A percentile compares a stretch with the other conserved stretches of the same genome.
phyloP scores from a whole-genome alignment of 1,140 invertebrate species.

The Telenomus remus region DNA sequence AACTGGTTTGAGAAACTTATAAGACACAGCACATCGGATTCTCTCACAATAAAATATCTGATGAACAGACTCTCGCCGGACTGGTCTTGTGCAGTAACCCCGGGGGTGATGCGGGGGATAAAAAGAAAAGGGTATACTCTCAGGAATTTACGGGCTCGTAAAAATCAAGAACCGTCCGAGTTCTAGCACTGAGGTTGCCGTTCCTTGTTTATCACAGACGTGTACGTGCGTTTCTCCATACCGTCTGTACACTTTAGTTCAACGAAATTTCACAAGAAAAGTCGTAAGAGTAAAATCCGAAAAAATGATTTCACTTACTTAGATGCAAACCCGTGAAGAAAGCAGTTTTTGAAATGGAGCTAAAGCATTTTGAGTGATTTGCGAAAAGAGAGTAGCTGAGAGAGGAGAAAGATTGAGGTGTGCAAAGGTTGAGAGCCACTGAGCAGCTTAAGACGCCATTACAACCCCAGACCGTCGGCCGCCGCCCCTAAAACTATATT shows the following conservation, averaged over 20 bases:
- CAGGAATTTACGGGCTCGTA: constrained; percentile 75
- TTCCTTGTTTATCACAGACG: constrained; percentile 52
- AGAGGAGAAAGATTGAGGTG: neutral
- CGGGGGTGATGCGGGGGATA: constrained; percentile 8
- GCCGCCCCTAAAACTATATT: constrained; percentile 76
- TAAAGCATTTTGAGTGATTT: too few relatives aligned
- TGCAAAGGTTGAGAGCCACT: constrained; percentile 64
- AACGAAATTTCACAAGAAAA: too few relatives aligned
- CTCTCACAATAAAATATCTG: constrained; percentile 67
- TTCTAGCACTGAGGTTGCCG: constrained; percentile 70
- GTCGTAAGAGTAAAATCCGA: too few relatives aligned
- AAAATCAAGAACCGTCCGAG: constrained; percentile 75
- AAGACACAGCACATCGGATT: constrained; percentile 53
- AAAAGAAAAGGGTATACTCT: constrained; percentile 42
- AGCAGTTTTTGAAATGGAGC: too few relatives aligned
- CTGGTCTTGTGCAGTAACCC: constrained; percentile 31
- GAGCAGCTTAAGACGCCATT: constrained; percentile 75
- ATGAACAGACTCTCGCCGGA: constrained; percentile 52
- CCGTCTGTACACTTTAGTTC: too few relatives aligned
- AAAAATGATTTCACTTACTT: too few relatives aligned
- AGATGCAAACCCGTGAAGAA: too few relatives aligned
- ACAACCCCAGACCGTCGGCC: constrained; percentile 70
- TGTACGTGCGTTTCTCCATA: constrained; percentile 8
- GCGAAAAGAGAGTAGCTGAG: too few relatives aligned
- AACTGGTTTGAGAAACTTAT: constrained; percentile 37